These are phyloP conservation scores for Ochropleura plecta DNA, from an alignment of 2,888 invertebrate genomes.

Conservation along the genomic window DNA sequence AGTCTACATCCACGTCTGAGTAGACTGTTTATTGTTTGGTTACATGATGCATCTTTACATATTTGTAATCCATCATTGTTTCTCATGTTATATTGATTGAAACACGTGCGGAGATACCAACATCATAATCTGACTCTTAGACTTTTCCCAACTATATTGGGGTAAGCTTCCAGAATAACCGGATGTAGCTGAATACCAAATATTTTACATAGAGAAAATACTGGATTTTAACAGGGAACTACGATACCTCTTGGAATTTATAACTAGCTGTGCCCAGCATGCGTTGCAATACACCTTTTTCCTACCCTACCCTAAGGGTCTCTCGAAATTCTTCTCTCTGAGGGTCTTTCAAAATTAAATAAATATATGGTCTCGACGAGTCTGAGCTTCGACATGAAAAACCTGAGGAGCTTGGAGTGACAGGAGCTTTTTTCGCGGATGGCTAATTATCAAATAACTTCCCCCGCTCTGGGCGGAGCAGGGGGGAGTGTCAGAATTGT, in stretches of 20 bases:
- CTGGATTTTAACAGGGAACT: neutral
- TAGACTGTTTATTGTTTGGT: neutral
- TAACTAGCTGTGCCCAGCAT: too few relatives aligned
- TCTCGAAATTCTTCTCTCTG: too few relatives aligned
- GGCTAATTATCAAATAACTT: too few relatives aligned
- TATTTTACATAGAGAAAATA: neutral
- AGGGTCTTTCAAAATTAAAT: neutral
- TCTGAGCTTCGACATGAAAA: neutral
- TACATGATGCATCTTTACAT: neutral
- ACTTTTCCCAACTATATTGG: neutral
- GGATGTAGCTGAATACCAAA: neutral
- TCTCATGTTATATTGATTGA: neutral
- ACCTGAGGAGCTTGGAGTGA: neutral
- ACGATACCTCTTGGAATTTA: neutral
- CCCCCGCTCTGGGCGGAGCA: too few relatives aligned
- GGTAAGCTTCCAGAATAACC: neutral
- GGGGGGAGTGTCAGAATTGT: too few relatives aligned
- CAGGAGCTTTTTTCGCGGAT: too few relatives aligned
- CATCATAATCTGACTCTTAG: slow-evolving; percentile 1
- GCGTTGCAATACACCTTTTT: too few relatives aligned
- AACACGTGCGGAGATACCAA: neutral
- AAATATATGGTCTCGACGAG: too few relatives aligned
- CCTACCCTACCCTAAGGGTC: too few relatives aligned
- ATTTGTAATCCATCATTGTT: slow-evolving; percentile 6
- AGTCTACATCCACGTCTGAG: too few relatives aligned